Evolutionary conservation across 2,888 invertebrate genomes (phyloP), one percentile per base, ranked within the genome.

Genomic region (Masnerella sp.): DNA sequence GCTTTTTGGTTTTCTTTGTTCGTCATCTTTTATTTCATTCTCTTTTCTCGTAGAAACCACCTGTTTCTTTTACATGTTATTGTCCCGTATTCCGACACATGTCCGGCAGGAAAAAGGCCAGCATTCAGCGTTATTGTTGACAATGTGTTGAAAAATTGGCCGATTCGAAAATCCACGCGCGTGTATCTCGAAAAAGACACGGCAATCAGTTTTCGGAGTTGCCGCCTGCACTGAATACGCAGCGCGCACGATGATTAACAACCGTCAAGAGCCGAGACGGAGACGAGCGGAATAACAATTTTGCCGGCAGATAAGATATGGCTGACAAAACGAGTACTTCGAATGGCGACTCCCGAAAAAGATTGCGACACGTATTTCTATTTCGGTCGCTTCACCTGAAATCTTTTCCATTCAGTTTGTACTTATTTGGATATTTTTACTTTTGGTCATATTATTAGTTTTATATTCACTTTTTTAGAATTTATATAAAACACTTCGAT

Each of bases 141-240:
- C 78, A 78, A 78, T 77, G 65, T 49, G 52, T 70, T 79, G 75
- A 80, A 70, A 78, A 78, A 78, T 78, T 64, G 67, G 72, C 52
- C 61, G 36, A 74, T 76, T 77, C 68, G 71, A 67, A 74, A 75
- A 77, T 74, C 76, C 52, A 22, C 36, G 49, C 42, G 64, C 72
- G 71, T 62, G 56, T 67, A 67, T 52, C 59, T 49, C 40, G 54
- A 69, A 61, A 65, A 34, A 69, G 40, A 70, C 65, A 74, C 70
- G 45, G 51, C 69, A 69, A 67, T 70, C 74, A 74, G 70, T 74
- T 74, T n/a, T 64, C 34, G 43, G 64, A 69, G 69, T 74, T 70
- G 64, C 74, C 61, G 65, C 43, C 67, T 61, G 70, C 61, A 74
- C 74, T 74, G 70, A 74, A 74, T 74, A 70, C 69, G 70, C 70